Evolutionary conservation across 2,113 vertebrate genomes (phyloP), one percentile per base, ranked within the genome.

Genomic region (Shinisaurus crocodilurus): DNA sequence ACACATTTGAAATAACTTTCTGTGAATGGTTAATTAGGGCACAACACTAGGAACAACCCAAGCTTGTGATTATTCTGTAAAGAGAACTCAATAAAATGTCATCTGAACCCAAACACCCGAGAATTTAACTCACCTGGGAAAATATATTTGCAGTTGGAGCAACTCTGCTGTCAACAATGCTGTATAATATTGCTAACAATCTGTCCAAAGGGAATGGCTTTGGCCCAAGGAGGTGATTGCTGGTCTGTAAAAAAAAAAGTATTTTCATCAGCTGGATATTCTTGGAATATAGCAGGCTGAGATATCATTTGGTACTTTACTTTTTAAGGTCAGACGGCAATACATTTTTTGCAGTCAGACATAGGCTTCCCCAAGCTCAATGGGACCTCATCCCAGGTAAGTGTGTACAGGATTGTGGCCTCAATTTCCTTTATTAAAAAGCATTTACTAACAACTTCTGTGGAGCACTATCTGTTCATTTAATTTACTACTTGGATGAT

Each of bases 151-250:
- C 99, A 25, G 98, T 98, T 45, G 99, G 98, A 82, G 98, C 98
- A 63, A 99, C 98, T 96, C 98, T 97, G 94, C 97, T 98, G 96
- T 99, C 99, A 95, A 99, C 99, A 54, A 99, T 98, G 48, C 99
- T 99, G 94, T 99, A 99, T 89, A 99, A 97, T 95, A 99, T 99
- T 72, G 99, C 99, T 86, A 99, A 96, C 90, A 99, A 95, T 83
- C 99, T 98, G 96, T 99, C 99, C 95, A 99, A 92, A 70, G 99
- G 98, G 95, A 99, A 99, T 2, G 98, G 98, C 95, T 99, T 99
- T n/a, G 99, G 99, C 6, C 99, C 99, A 79, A 99, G 98, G 32
- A 99, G 98, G 92, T 99, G 99, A 96, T 99, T 99, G 96, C 98
- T 99, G 5, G 98, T 99, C 99, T 99, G 92, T 84, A 94, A 96